Conservation (phyloP, 2,797 vertebrate species). For the Chaetophractus vellerosus region DNA sequence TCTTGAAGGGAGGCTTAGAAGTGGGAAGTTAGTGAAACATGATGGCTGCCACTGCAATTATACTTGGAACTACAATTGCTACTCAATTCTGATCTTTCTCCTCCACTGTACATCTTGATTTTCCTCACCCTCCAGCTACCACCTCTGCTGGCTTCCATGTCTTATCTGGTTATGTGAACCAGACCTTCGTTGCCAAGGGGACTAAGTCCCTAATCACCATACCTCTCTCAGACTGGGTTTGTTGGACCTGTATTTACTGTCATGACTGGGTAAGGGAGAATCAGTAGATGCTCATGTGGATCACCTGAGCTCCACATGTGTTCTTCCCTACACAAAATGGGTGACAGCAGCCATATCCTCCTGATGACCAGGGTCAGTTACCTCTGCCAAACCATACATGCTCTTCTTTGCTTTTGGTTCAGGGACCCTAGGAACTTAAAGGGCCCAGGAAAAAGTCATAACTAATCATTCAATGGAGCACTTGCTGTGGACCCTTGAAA, state of each 20-base stretch:
- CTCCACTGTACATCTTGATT: not conserved
- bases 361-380: not conserved
- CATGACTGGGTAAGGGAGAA: not conserved
- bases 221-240: not conserved
- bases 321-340: not conserved
- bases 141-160: not conserved
- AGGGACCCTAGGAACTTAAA: not conserved
- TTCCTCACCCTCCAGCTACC: not conserved
- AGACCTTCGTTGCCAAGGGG: not conserved
- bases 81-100: not conserved
- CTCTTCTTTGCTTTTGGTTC: not conserved
- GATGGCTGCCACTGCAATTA: not conserved
- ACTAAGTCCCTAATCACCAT: not conserved
- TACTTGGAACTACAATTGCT: not conserved
- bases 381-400: not conserved
- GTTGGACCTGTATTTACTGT: not conserved
- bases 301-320: not conserved
- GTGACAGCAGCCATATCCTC: not conserved
- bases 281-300: not conserved
- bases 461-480: not conserved
- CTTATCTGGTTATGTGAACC: not conserved
- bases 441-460: not conserved
- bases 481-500: not conserved
- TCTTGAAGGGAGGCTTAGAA: not conserved
- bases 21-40: not conserved